Evolutionary conservation across 2,797 vertebrate species (phyloP), one percentile per base, ranked within the genome.

Genomic region (Sebastes nivosus): DNA sequence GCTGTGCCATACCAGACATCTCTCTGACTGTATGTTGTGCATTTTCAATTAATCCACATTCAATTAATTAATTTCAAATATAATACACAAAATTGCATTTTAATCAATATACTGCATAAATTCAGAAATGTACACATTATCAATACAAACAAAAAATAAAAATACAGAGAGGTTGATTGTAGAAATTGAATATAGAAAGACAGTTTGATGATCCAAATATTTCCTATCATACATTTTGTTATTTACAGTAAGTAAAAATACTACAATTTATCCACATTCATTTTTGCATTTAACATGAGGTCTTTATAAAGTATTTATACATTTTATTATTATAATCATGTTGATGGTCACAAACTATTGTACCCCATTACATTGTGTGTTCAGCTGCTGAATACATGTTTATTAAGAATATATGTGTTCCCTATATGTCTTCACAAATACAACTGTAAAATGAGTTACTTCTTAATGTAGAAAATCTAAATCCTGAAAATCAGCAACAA

Each of bases 51-150:
- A 55, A 46, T 54, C 18, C 16, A 65, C 6, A 72, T 2, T 6
- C 32, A 20, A 18, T 16, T 3, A 10, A 20, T 30, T 65, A 0
- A 61, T 64, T 73, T 12, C 1, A 52, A 67, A 80, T 38, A 29
- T 24, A 63, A 67, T 10, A 5, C 2, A 25, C 8, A 18, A 69
- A 73, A 65, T 73, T 10, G 10, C 1, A 32, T 59, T 90, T 83
- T 86, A 85, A 85, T 83, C 38, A 83, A 27, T 67, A n/a, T 50
- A 38, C 7, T 34, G 7, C 24, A 73, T 36, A 25, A 34, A 86
- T 84, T 52, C 30, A 14, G 11, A 80, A 66, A 34, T 84, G 24
- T 74, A 85, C 80, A 90, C 5, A 27, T 80, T 27, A 79, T 78
- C 10, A 63, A 77, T 18, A 82, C 8, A 72, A 82, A 77, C 0